These are phyloP conservation scores for Diarsia dahlii DNA, from an alignment of 2,888 invertebrate genomes.

Conservation along the genomic window DNA sequence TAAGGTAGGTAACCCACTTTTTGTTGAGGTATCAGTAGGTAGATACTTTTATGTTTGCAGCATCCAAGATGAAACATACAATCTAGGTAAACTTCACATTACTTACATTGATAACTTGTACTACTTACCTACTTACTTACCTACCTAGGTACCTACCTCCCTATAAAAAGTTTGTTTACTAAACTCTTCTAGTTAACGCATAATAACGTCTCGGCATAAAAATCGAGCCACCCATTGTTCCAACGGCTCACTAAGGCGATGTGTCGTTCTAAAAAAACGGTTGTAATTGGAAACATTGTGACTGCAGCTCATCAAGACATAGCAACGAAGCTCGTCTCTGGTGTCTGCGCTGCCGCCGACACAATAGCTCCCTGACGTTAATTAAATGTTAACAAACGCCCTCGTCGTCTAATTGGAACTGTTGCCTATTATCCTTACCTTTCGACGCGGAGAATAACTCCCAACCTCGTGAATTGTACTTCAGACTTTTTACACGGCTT, in stretches of 20 bases:
- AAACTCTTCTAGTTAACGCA: too few species aligned
- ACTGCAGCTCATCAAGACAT: slow-evolving; percentile 78
- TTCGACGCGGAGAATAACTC: slow-evolving; percentile 86
- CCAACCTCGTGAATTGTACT: slow-evolving; percentile 84
- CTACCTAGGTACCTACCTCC: not conserved
- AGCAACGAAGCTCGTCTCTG: slow-evolving; percentile 77
- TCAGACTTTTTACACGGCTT: slow-evolving; percentile 81
- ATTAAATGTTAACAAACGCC: slow-evolving; percentile 91
- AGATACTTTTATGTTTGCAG: not conserved
- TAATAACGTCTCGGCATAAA: slow-evolving; percentile 43
- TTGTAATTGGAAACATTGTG: slow-evolving; percentile 81
- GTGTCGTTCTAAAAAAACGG: slow-evolving; percentile 70
- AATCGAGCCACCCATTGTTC: slow-evolving; percentile 57
- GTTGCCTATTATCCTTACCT: slow-evolving; percentile 90
- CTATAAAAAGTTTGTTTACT: slow-evolving; percentile 14
- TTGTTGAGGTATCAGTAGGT: not conserved
- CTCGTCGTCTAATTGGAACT: slow-evolving; percentile 90
- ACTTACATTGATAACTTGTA: not conserved
- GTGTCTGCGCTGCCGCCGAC: slow-evolving; percentile 81
- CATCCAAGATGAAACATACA: not conserved
- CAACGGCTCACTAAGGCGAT: slow-evolving; percentile 29
- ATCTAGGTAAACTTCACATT: not conserved
- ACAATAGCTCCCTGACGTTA: slow-evolving; percentile 89
- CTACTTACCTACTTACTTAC: not conserved
- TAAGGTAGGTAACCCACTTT: not conserved